Percentiles rank a stretch among this genome's conserved stretches.
These are phyloP conservation scores for Schizothorax lantsangensis DNA, from an alignment of 2,797 vertebrate species.

Conservation along the genomic window DNA sequence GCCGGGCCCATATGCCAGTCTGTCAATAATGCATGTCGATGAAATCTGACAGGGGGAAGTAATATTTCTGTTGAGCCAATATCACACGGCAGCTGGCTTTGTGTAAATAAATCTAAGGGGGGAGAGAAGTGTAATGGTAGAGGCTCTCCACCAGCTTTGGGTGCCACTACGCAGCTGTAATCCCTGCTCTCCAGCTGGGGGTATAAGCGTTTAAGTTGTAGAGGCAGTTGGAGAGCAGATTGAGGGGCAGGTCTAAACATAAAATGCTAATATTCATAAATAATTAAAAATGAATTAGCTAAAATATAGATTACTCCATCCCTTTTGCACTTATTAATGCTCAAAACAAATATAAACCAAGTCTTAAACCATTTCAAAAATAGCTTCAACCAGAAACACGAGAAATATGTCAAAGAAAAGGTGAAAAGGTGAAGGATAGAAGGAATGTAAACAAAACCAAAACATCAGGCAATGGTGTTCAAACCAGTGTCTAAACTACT, in stretches of 20 bases:
- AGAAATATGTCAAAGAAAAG: not conserved
- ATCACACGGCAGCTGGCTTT: slow-evolving; percentile 58
- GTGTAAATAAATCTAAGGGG: slow-evolving; percentile 58
- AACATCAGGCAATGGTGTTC: not conserved
- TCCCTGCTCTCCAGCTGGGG: slow-evolving; percentile 42
- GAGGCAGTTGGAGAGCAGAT: slow-evolving; percentile 1
- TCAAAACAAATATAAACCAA: not conserved
- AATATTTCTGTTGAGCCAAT: slow-evolving; percentile 64
- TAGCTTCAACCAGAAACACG: not conserved
- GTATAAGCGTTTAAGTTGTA: slow-evolving; percentile 32
- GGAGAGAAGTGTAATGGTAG: slow-evolving; percentile 27
- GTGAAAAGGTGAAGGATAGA: slow-evolving; percentile 4
- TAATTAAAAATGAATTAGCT: slow-evolving; percentile 16
- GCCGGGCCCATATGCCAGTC: slow-evolving; percentile 55
- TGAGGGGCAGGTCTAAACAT: slow-evolving; percentile 5
- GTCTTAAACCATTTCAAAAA: not conserved
- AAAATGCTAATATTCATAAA: slow-evolving; percentile 28
- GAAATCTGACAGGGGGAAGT: slow-evolving; percentile 63
- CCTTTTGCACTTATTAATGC: not conserved
- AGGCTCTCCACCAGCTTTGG: slow-evolving; percentile 39
- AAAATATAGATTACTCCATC: not conserved
- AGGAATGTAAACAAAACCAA: not conserved
- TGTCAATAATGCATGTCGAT: slow-evolving; percentile 65
- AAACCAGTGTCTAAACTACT: not conserved
- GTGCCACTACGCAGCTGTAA: slow-evolving; percentile 51